Evolutionary conservation across 2,113 vertebrate species (phyloP).

Genomic region (Gobio gobio): DNA sequence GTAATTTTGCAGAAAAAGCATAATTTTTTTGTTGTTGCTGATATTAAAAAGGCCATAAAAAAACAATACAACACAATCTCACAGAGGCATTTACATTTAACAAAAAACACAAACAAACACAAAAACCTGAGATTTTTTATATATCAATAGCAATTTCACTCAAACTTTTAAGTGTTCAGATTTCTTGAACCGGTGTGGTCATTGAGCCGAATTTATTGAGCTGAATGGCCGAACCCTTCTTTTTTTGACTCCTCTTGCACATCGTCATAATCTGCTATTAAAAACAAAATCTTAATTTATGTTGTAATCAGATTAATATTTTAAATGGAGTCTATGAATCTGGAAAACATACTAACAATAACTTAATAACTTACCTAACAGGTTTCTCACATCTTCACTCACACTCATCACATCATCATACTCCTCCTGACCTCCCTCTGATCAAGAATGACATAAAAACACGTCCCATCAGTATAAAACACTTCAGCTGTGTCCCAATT

Average conservation of each 20-base stretch:
- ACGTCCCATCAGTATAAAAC: not conserved
- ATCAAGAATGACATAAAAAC: not conserved
- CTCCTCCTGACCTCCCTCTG: conserved; percentile 15
- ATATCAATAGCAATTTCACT: not conserved
- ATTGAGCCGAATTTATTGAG: too few relatives aligned
- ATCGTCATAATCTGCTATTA: not conserved
- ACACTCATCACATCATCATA: conserved; percentile 9
- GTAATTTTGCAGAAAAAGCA: not conserved
- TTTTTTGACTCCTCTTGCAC: too few relatives aligned
- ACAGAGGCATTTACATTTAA: not conserved
- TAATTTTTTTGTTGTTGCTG: not conserved
- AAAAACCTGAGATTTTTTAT: not conserved
- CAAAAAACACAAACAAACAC: not conserved
- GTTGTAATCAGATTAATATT: not conserved
- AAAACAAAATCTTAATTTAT: not conserved
- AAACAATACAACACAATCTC: not conserved
- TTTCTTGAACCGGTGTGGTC: not conserved
- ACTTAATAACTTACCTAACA: not conserved
- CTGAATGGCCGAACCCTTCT: too few relatives aligned
- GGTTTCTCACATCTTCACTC: not conserved
- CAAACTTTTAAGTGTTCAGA: not conserved
- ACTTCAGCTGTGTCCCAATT: too few relatives aligned
- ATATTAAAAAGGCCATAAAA: not conserved
- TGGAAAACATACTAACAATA: not conserved
- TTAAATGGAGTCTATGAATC: too few relatives aligned